These are phyloP conservation scores for Abrostola triplasia DNA, from an alignment of 2,888 invertebrate genomes.

Conservation along the genomic window DNA sequence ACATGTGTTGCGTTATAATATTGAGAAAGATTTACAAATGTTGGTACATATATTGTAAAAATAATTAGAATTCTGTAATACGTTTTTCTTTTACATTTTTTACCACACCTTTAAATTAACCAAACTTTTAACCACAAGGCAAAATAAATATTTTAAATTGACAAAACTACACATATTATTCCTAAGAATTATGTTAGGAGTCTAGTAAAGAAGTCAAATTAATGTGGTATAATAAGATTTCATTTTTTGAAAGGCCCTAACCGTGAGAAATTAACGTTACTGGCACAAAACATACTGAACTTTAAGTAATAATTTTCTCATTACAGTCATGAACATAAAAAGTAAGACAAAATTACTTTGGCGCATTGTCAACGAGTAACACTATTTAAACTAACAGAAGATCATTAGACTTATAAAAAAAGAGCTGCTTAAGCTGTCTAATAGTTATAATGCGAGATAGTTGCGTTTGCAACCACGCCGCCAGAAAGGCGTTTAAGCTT, in stretches of 20 bases:
- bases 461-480: constrained; percentile 1
- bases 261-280: not conserved
- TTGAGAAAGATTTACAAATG: constrained; percentile 38
- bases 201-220: not conserved
- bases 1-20: constrained; percentile 31
- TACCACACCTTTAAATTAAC: constrained; percentile 25
- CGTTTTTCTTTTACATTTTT: constrained; percentile 31
- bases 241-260: not conserved
- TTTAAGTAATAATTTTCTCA: not conserved
- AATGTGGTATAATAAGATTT: not conserved
- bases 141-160: no score
- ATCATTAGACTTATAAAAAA: not conserved
- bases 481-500: not conserved
- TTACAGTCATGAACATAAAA: not conserved
- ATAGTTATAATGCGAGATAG: no score
- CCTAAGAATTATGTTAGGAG: no score
- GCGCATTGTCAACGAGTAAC: not conserved
- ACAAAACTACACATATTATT: no score
- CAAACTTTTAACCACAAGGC: constrained; percentile 2
- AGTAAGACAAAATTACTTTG: not conserved
- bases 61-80: constrained; percentile 26
- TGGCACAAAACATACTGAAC: not conserved
- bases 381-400: constrained; percentile 4
- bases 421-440: no score
- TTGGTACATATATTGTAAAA: constrained; percentile 21